These are phyloP conservation scores for Myotis daubentonii DNA, from an alignment of 2,797 vertebrate species.

Conservation along the genomic window DNA sequence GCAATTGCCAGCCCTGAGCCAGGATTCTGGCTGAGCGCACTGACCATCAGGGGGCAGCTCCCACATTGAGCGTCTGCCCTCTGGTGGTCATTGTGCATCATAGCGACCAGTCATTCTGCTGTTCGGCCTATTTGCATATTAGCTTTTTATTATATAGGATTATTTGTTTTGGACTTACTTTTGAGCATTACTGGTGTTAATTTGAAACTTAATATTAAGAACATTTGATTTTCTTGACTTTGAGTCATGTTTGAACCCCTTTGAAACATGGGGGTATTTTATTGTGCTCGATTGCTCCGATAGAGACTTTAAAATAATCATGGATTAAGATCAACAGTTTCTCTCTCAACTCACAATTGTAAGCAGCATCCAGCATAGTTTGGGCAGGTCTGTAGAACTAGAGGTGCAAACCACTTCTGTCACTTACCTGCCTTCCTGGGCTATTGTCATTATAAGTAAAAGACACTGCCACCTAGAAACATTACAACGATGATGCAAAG, in stretches of 20 bases:
- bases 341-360: not conserved
- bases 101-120: no score
- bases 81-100: no score
- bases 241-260: not conserved
- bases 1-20: no score
- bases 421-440: not conserved
- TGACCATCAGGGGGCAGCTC: no score
- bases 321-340: not conserved
- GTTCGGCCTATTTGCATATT: no score
- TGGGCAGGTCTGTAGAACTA: not conserved
- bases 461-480: not conserved
- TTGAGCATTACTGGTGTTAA: not conserved
- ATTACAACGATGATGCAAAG: not conserved
- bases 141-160: not conserved
- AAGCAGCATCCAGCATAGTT: not conserved
- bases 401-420: not conserved
- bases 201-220: not conserved
- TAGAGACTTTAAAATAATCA: not conserved
- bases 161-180: not conserved
- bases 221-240: not conserved
- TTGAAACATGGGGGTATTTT: not conserved
- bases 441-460: not conserved
- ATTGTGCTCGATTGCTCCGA: not conserved
- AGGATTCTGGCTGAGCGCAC: no score
- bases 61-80: no score